Base-by-base conservation (phyloP, 2,113 vertebrate species). In the Spea bombifrons region DNA sequence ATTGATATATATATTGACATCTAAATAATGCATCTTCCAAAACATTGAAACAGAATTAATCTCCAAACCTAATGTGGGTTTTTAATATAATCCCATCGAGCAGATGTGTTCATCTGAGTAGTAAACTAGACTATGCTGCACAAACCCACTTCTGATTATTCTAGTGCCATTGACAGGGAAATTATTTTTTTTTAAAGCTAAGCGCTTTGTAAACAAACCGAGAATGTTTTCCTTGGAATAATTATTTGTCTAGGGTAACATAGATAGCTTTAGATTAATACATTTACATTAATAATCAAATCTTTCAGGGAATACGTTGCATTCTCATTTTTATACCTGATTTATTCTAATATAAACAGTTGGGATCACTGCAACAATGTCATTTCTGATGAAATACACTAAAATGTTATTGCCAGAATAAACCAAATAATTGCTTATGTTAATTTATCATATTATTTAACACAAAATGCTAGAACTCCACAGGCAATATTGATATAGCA, bases 391-490 rank as follows among this genome's bases (percentile, higher is more conserved):
- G 5, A 5, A 64, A 15, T 17, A 64, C 7, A 64, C 61, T 30
- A 64, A 2, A 64, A 13, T 64, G 8, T 64, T 64, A 64, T 64
- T 17, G 61, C 61, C 30, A 64, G n/a, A 17, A 64, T 64, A 16
- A 64, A 9, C 61, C 16, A 16, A 64, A 64, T 64, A 64, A 64
- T 64, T 64, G 30, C 61, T 64, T 64, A 64, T 64, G 61, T 8
- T 64, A 64, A 64, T 64, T 17, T 5, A 64, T 7, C 61, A 64
- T 64, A 64, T 64, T 64, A 64, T 30, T 64, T 64, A 17, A 64
- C n/a, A 8, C 61, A 5, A 16, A 4, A 64, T 64, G 15, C 17
- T 64, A 64, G 30, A 64, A 64, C 7, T 64, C 61, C 30, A 30
- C 61, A 64, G 61, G 61, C 61, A 13, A 13, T 8, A 64, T 64